Evolutionary conservation across 1,140 invertebrate genomes (phyloP), one percentile per base, ranked within the genome.

Genomic region (Heliconius himera): DNA sequence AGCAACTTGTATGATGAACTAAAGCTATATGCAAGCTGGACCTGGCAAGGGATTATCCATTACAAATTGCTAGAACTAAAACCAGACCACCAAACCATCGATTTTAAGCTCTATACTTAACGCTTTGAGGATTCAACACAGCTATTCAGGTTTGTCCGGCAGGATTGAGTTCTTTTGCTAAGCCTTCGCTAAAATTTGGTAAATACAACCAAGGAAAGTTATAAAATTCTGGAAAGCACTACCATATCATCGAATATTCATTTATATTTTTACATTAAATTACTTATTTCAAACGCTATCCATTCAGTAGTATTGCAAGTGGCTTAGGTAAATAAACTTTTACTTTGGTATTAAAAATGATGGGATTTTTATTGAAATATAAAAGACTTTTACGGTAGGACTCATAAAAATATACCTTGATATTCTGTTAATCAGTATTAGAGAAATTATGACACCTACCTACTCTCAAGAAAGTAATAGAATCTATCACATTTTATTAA

Each of bases 1-100:
- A 60, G 11, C 56, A n/a, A 60, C 60, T 66, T 66, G 49, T 51
- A 20, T 20, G 18, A 18, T 20, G 49, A 51, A 20, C 18, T 51
- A 51, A 20, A 20, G 49, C 49, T 66, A 66, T 66, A 16, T 29
- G 26, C 26, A 13, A 29, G 60, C 60, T 29, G 60, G 60, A 66
- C 11, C 60, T 66, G 60, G 60, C 9, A 66, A 66, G 60, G 11
- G 60, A 66, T 66, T 66, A 66, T 66, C 60, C 26, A 66, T 66
- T 29, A 29, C 26, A 66, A 66, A 66, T 29, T 66, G 60, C 13
- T 66, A 4, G 60, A 66, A 5, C 13, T 8, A 1, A 29, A 66
- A 5, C 1, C 0, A 5, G 1, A 29, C 26, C 20, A 13, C 0
- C 0, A 5, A 0, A 29, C 60, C 20, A 60, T 26, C 56, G 56